Evolutionary conservation across 2,888 invertebrate species (phyloP), one percentile per base, ranked within the genome.

Genomic region (Mythimna ferrago): DNA sequence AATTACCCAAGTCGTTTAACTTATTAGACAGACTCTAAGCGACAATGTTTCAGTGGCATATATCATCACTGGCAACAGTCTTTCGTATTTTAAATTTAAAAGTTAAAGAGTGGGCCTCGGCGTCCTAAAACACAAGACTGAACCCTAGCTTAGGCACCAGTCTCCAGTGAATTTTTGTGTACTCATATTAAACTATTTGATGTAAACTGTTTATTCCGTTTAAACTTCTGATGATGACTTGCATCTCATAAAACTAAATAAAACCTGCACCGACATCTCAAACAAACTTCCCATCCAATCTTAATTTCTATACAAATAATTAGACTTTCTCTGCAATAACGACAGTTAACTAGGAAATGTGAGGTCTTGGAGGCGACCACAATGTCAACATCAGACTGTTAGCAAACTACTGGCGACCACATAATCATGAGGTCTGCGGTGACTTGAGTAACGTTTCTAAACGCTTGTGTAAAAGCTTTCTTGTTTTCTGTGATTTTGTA

Each of bases 351-450:
- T 76, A 84, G 87, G 83, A 88, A 89, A 81, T 68, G 66, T 65
- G 62, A 75, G 71, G 65, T 74, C 56, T 76, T n/a, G 2, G 58
- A 65, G 19, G 1, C 66, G 35, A 87, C 89, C 89, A 78, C 89
- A 90, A 87, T 88, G 88, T 87, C 89, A 89, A 89, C 88, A 86
- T 83, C 72, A 68, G 73, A 65, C 64, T 75, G 86, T 89, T 89
- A 84, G 84, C 72, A 69, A 88, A 85, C 83, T 77, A 81, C 75
- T 66, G 58, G 51, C 67, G 67, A 88, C 90, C 90, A 81, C 90
- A 86, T 84, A 87, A 88, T 86, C 73, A 84, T 77, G 67, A 80
- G 72, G 72, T 80, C 73, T 83, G 88, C 83, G 86, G 83, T 83
- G 38, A 66, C 58, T 78, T 77, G 69, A 80, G 73, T 65, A 80